Conservation (phyloP, 2,888 invertebrate genomes). For the Drosophila borborema region DNA sequence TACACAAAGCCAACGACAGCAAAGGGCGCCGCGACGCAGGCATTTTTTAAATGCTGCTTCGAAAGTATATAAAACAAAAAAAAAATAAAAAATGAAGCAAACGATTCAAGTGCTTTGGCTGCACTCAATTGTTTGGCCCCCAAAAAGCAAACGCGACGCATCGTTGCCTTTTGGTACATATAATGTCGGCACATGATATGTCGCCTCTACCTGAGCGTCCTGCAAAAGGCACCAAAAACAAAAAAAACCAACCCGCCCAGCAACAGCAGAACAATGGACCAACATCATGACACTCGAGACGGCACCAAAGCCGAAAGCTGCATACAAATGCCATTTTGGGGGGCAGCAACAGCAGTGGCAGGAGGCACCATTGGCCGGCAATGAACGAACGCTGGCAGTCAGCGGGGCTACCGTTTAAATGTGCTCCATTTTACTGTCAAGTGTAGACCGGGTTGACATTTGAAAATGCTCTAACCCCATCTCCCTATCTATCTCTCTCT, state of each 20-base stretch:
- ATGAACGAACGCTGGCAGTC: slow-evolving; percentile 23
- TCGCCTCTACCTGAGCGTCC: slow-evolving; percentile 75
- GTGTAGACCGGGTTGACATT: slow-evolving; percentile 77
- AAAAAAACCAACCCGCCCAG: slow-evolving; percentile 13
- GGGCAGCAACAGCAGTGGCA: slow-evolving; percentile 15
- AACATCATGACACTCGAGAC: slow-evolving; percentile 65
- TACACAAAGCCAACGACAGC: slow-evolving; percentile 58
- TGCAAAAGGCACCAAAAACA: slow-evolving; percentile 18
- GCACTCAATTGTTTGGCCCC: slow-evolving; percentile 36
- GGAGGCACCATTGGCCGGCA: slow-evolving; percentile 15
- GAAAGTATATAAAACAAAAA: slow-evolving; percentile 20
- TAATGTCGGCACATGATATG: slow-evolving; percentile 75
- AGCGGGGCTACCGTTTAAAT: slow-evolving; percentile 69
- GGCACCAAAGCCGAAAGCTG: slow-evolving; percentile 69
- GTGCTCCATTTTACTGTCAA: slow-evolving; percentile 82
- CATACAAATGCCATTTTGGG: slow-evolving; percentile 59
- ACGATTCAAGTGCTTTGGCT: slow-evolving; percentile 28
- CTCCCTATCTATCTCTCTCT: not conserved
- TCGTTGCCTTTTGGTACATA: slow-evolving; percentile 69
- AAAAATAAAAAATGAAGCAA: not conserved
- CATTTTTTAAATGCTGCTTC: slow-evolving; percentile 72
- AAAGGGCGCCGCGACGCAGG: slow-evolving; percentile 36
- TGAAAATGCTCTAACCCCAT: slow-evolving; percentile 53
- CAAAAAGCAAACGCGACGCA: slow-evolving; percentile 42
- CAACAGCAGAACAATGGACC: slow-evolving; percentile 49